These are phyloP conservation scores for Hydropotes inermis DNA, from an alignment of 2,113 vertebrate species.

Conservation along the genomic window DNA sequence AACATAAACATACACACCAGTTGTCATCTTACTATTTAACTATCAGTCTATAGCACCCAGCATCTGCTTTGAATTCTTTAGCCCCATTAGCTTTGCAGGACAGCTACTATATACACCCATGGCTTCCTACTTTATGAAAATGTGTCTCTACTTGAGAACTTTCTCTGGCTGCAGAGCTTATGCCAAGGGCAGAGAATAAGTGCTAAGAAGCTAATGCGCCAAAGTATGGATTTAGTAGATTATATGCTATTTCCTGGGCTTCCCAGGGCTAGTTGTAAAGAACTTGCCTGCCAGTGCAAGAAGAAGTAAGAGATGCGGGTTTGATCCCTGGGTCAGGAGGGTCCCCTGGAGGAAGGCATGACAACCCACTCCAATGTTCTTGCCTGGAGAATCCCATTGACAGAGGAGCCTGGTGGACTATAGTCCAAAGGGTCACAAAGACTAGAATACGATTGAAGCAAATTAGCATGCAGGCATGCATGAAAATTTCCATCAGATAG, in stretches of 20 bases:
- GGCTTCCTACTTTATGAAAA: not conserved
- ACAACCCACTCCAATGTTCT: not conserved
- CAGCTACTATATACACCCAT: not conserved
- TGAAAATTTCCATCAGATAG: not conserved
- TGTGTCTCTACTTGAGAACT: not conserved
- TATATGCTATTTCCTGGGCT: not conserved
- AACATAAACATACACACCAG: not conserved
- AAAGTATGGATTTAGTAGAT: not conserved
- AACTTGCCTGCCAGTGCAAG: not conserved
- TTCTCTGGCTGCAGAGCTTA: not conserved
- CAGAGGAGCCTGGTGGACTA: not conserved
- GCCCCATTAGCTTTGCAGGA: not conserved
- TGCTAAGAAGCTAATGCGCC: not conserved
- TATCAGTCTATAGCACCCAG: not conserved
- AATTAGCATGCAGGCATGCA: not conserved
- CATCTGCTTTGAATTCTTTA: not conserved
- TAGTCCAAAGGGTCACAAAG: not conserved
- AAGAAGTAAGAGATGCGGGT: accelerated
- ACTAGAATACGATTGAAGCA: not conserved
- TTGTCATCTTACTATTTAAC: not conserved
- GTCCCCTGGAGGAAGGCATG: not conserved
- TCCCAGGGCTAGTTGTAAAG: not conserved
- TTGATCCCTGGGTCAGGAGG: not conserved
- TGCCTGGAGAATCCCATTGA: not conserved
- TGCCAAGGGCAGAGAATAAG: not conserved